Evolutionary conservation across 2,888 invertebrate species (phyloP), one percentile per base, ranked within the genome.

Genomic region (Mylabris sibirica): DNA sequence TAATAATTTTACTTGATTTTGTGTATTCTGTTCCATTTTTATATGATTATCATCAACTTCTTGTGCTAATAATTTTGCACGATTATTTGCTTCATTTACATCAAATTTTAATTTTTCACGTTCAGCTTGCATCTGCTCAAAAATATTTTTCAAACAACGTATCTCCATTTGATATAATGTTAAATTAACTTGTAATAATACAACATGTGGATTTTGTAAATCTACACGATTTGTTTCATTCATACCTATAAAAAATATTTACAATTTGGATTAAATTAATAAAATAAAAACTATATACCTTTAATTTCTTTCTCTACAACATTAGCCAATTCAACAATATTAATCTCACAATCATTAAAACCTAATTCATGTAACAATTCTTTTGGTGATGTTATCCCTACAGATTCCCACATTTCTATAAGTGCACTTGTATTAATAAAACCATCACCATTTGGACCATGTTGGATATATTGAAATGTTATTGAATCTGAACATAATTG

Each of bases 31-130:
- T 82, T 97, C 97, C 81, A 96, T 88, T 68, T 92, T 90, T 0
- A 92, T 89, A 82, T 97, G 96, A 77, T 93, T 92, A 79, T 97
- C 97, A 82, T 98, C 97, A 1, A 96, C 93, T 84, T 97, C 97
- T 77, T 94, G 94, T 1, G 96, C 97, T 63, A 97, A 86, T 65
- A 95, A 82, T 0, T 91, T 88, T 0, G 95, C 94, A 75, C 96
- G 88, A 67, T 92, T 89, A 81, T 96, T 95, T 0, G 96, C 94
- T 81, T 95, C 95, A 22, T 88, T 86, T 20, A 96, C 90, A 80
- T 96, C 95, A 12, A 87, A 85, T 71, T 92, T 91, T 49, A 97
- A 84, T 82, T 96, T 96, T 75, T 93, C 92, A 65, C 94, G 89
- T 82, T 97, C 97, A 35, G 89, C 90, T 62, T 88, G 87, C 76